Percentiles rank a stretch among this genome's conserved stretches.
Evolutionary conservation across 2,113 vertebrate species (phyloP).

Genomic region (Tapirus terrestris): DNA sequence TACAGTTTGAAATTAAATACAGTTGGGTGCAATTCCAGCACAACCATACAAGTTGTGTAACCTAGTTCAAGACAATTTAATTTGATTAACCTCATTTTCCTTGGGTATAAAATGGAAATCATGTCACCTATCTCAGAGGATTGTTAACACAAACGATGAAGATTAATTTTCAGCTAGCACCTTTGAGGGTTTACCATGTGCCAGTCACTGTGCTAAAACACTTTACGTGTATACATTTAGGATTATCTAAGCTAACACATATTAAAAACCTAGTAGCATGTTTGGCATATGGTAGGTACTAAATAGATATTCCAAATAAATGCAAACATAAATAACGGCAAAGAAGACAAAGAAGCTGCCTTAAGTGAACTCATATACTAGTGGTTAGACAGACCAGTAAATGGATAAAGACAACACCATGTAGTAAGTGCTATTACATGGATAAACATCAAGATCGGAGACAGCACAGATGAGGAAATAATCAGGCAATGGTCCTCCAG

Average conservation of each 20-base stretch:
- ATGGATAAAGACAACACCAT: neutral
- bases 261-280: neutral
- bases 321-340: neutral
- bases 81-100: slow-evolving; percentile 14
- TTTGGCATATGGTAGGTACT: neutral
- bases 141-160: slow-evolving; percentile 30
- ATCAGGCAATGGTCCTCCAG: neutral
- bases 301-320: slow-evolving; percentile 16
- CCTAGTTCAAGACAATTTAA: neutral
- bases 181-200: neutral
- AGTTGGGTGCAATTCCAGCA: neutral
- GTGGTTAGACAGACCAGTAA: neutral
- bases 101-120: neutral
- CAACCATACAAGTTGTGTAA: neutral
- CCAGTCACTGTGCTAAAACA: neutral
- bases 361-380: neutral
- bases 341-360: neutral
- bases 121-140: neutral
- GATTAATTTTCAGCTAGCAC: neutral
- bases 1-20: neutral
- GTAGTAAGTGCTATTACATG: neutral
- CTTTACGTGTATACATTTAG: neutral
- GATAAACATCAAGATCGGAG: neutral
- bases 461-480: neutral
- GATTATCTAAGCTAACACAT: neutral